Base-by-base conservation (phyloP, 2,888 invertebrate genomes). In the Zygaena filipendulae region DNA sequence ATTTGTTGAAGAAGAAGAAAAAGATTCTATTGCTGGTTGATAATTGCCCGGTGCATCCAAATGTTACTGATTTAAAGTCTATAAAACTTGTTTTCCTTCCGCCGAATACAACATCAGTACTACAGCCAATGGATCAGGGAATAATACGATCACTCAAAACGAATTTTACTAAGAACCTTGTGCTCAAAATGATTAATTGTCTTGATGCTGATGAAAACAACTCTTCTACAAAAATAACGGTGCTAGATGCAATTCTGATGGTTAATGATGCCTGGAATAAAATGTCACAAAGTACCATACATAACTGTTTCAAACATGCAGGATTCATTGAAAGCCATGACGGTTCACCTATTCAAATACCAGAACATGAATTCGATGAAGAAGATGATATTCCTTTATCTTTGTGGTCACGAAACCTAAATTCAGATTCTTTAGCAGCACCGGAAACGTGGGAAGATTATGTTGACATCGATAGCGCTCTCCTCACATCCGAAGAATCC, bases 401-500 rank as follows among this genome's bases (percentile, higher is more conserved):
- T 39, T 37, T 36, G 30, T 41, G 37, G 37, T 30, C 33, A 34
- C 35, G 33, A 38, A 41, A 38, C 32, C 30, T 39, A 32, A 30
- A 36, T 33, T 40, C 31, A 36, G 36, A 38, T 33, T 33, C 32
- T 33, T 36, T 33, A 36, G 36, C 35, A 42, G 34, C 39, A 41
- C 38, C 35, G 30, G 40, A 30, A 38, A 39, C 36, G 39, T 40
- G 36, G 35, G 36, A 38, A 37, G 35, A 39, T 40, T 39, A 40
- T 39, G 36, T 42, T 36, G 35, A 42, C 32, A 38, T 41, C 33
- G 39, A 42, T 41, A 38, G 39, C 23, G 35, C 32, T 39, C 36
- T 42, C 35, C 34, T 42, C 32, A 44, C 40, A 39, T 43, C 33
- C 32, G 36, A 41, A 41, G 40, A 41, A 41, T 35, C 36, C 39